These are phyloP conservation scores for Cephalopholis sonnerati DNA, from an alignment of 2,113 vertebrate species.

Conservation along the genomic window DNA sequence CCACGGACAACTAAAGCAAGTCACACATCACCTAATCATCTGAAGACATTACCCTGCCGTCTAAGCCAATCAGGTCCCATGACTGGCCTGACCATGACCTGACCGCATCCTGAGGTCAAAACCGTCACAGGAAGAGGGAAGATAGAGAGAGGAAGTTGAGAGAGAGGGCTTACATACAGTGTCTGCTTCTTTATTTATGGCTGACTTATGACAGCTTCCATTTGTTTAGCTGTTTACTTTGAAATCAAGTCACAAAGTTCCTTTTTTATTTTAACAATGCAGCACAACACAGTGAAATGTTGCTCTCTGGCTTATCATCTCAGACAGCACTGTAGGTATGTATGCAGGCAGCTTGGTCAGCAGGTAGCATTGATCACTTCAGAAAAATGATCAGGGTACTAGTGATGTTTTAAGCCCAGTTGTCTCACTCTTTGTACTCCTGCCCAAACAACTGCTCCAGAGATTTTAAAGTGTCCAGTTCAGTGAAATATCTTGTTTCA, in stretches of 20 bases:
- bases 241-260: background rate
- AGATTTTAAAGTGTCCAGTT: constrained; percentile 26
- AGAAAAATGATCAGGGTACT: background rate
- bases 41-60: constrained; percentile 29
- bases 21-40: constrained; percentile 48
- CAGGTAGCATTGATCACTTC: background rate
- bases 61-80: constrained; percentile 61
- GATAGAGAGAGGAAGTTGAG: background rate
- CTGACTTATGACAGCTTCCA: background rate
- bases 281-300: background rate
- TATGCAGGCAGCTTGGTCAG: background rate
- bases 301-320: background rate
- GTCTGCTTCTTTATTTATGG: background rate
- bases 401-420: constrained; percentile 8
- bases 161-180: background rate
- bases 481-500: constrained; percentile 21
- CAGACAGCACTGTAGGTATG: background rate
- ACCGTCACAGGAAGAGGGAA: background rate
- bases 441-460: constrained; percentile 5
- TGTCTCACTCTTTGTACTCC: constrained; percentile 15
- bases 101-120: constrained; percentile 28
- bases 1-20: constrained; percentile 4
- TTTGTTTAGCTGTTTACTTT: background rate
- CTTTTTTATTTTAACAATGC: background rate
- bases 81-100: constrained; percentile 44